phyloP scores from a whole-genome alignment of 2,113 vertebrate genomes.

The Anser brachyrhynchus region DNA sequence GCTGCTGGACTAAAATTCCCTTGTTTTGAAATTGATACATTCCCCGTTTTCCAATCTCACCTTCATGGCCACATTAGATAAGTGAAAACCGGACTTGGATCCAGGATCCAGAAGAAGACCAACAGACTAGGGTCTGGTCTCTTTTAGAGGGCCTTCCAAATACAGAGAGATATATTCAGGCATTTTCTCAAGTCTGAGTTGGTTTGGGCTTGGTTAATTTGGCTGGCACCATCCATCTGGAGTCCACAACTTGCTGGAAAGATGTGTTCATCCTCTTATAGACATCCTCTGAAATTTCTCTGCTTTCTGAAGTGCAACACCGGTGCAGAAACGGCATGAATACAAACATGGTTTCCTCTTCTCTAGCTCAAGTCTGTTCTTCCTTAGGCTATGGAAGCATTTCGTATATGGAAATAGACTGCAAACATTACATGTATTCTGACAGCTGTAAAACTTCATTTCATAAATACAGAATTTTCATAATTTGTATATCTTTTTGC shows the following conservation, averaged over 20 bases:
- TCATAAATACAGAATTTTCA: not conserved
- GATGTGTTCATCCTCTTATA: not conserved
- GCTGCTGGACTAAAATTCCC: not conserved
- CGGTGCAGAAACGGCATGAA: not conserved
- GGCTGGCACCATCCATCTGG: not conserved
- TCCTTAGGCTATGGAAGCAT: constrained; percentile 24
- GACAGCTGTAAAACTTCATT: constrained; percentile 42
- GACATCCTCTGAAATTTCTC: not conserved
- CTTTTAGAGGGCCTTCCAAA: not conserved
- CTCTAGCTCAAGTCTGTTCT: not conserved
- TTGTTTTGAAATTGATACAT: not conserved
- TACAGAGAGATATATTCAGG: not conserved
- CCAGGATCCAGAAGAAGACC: not conserved
- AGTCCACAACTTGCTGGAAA: not conserved
- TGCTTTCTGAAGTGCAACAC: not conserved
- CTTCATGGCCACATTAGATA: not conserved
- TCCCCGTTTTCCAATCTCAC: not conserved
- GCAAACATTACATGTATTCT: constrained; percentile 1
- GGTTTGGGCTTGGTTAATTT: not conserved
- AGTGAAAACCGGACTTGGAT: not conserved
- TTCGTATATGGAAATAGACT: not conserved
- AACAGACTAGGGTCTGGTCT: not conserved
- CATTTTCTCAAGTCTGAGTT: not conserved
- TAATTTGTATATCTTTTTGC: not conserved
- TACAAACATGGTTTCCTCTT: not conserved